Conservation (phyloP, 2,888 invertebrate species). For the Ferdinandea cuprea region DNA sequence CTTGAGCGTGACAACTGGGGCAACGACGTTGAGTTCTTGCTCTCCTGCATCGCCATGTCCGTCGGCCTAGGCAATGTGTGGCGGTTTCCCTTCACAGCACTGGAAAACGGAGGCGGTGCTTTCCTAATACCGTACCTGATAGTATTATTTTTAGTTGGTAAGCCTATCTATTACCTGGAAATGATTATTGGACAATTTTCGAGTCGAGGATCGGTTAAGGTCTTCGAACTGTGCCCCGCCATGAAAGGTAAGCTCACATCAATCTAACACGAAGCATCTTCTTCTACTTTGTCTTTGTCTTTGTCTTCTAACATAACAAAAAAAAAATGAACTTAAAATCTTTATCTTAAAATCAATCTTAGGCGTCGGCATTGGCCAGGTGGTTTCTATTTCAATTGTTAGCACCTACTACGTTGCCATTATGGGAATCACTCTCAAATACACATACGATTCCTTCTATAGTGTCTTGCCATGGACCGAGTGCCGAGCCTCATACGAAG, state of each 20-base stretch:
- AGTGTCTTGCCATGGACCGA: conserved; percentile 86
- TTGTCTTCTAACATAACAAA: neutral
- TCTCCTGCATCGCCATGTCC: conserved; percentile 84
- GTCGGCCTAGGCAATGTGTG: conserved; percentile 89
- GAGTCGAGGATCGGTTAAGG: conserved; percentile 87
- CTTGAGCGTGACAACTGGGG: conserved; percentile 82
- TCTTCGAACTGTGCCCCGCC: conserved; percentile 87
- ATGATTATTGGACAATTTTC: conserved; percentile 90
- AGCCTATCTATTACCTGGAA: conserved; percentile 89
- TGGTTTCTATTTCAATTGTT: conserved; percentile 85
- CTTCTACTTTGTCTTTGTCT: neutral
- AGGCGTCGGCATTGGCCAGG: conserved; percentile 86
- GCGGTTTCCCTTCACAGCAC: conserved; percentile 87
- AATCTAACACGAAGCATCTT: neutral
- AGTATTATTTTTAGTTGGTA: conserved; percentile 86
- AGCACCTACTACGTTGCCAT: conserved; percentile 87
- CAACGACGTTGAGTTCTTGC: conserved; percentile 82
- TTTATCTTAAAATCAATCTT: conserved; percentile 15
- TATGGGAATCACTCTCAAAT: conserved; percentile 87
- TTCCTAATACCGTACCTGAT: conserved; percentile 87
- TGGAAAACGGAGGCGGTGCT: conserved; percentile 88
- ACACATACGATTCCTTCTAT: conserved; percentile 86
- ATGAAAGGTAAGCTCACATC: conserved; percentile 86
- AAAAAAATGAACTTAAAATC: neutral
- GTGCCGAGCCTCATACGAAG: conserved; percentile 85